phyloP scores from a whole-genome alignment of 2,797 vertebrate species.

The Tapirus indicus region DNA sequence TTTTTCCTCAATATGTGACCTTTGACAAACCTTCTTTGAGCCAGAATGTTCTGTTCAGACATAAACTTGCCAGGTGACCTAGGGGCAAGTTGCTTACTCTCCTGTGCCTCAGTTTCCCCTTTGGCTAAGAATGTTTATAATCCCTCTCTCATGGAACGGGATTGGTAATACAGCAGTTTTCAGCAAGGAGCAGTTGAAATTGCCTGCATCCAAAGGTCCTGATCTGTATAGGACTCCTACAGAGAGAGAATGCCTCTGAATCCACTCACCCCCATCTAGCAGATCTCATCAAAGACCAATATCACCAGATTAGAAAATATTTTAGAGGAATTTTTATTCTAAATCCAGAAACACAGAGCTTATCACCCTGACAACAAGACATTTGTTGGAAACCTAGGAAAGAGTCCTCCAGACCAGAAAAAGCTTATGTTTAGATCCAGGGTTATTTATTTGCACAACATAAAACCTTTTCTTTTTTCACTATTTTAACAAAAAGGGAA shows the following conservation, averaged over 20 bases:
- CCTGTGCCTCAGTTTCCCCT: constrained; percentile 49
- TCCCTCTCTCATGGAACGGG: neutral
- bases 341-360: constrained; percentile 69
- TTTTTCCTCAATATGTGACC: neutral
- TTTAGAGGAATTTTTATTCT: constrained; percentile 73
- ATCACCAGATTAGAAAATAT: constrained; percentile 67
- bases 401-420: neutral
- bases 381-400: neutral
- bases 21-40: neutral
- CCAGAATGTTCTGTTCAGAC: neutral
- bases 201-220: neutral
- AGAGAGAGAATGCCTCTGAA: neutral
- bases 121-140: neutral
- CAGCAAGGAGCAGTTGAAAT: neutral
- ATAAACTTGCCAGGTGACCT: neutral
- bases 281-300: neutral
- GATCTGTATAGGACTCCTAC: neutral
- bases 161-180: neutral
- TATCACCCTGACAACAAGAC: constrained; percentile 74
- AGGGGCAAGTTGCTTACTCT: neutral
- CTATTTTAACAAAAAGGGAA: neutral
- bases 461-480: neutral
- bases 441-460: neutral
- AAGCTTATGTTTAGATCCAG: neutral
- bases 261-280: neutral